These are phyloP conservation scores for Leptosomus discolor DNA, from an alignment of 2,113 vertebrate genomes.

Conservation along the genomic window DNA sequence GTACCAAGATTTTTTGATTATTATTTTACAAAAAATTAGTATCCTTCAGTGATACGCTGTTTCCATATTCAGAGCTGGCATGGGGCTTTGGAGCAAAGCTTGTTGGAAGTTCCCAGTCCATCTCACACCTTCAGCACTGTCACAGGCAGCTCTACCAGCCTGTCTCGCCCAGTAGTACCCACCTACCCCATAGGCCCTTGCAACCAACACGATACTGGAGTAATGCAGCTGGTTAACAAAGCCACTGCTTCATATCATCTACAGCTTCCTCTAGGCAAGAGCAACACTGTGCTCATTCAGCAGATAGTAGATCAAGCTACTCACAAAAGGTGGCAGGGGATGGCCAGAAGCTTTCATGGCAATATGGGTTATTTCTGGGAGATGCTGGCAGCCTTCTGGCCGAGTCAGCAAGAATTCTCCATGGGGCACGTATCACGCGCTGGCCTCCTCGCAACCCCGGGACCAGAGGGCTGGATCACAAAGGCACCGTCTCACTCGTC, in stretches of 20 bases:
- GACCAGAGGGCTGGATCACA: neutral
- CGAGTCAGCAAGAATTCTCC: neutral
- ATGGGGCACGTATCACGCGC: accelerated
- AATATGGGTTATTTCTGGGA: neutral
- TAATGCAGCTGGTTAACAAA: neutral
- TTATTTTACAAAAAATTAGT: neutral
- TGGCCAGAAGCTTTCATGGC: neutral
- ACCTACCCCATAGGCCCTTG: neutral
- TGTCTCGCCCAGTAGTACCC: accelerated
- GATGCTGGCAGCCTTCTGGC: neutral
- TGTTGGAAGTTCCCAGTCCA: neutral
- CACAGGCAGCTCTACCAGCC: neutral
- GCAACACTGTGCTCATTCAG: neutral
- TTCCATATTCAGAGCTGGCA: neutral
- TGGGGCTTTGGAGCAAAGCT: neutral
- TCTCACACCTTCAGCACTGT: neutral
- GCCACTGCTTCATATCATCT: neutral
- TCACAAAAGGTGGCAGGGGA: neutral
- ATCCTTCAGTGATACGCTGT: neutral
- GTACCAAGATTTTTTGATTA: neutral
- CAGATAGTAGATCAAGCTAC: neutral
- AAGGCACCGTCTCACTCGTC: neutral
- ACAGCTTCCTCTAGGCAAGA: neutral
- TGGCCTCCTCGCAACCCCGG: neutral
- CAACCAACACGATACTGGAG: neutral